Conservation (phyloP, 2,888 invertebrate genomes). For the Limnephilus rhombicus region DNA sequence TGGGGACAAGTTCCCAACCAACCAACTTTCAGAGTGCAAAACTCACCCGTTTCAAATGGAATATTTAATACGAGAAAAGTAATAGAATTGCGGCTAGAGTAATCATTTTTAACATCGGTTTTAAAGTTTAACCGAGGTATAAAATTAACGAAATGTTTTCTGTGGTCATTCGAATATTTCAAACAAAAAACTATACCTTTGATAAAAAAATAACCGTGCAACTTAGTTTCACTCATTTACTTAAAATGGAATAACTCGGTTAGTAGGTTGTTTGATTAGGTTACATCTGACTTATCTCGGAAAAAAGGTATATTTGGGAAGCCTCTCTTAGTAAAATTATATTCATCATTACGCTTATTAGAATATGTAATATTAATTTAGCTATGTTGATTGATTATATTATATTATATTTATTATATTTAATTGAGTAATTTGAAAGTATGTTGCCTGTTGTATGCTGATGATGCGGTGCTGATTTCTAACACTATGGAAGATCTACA, state of each 20-base stretch:
- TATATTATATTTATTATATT: too few relatives aligned
- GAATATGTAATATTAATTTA: too few relatives aligned
- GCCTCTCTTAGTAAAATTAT: too few relatives aligned
- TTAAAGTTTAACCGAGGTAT: not conserved
- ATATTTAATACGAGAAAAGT: not conserved
- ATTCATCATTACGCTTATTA: too few relatives aligned
- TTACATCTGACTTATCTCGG: not conserved
- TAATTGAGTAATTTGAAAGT: too few relatives aligned
- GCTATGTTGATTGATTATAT: too few relatives aligned
- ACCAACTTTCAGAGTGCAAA: not conserved
- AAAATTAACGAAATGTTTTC: not conserved
- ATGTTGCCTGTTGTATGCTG: too few relatives aligned
- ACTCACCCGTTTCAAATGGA: not conserved
- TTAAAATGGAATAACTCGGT: not conserved
- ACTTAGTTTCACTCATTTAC: not conserved
- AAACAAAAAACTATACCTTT: not conserved
- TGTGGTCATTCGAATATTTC: not conserved
- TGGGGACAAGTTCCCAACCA: not conserved
- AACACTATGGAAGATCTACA: too few relatives aligned
- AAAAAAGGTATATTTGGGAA: not conserved
- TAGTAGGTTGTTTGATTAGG: not conserved
- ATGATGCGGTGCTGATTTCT: too few relatives aligned
- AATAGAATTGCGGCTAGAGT: not conserved
- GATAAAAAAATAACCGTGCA: too few relatives aligned
- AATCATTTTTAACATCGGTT: not conserved